Evolutionary conservation across 2,113 vertebrate species (phyloP).

Genomic region (Anoura caudifer): DNA sequence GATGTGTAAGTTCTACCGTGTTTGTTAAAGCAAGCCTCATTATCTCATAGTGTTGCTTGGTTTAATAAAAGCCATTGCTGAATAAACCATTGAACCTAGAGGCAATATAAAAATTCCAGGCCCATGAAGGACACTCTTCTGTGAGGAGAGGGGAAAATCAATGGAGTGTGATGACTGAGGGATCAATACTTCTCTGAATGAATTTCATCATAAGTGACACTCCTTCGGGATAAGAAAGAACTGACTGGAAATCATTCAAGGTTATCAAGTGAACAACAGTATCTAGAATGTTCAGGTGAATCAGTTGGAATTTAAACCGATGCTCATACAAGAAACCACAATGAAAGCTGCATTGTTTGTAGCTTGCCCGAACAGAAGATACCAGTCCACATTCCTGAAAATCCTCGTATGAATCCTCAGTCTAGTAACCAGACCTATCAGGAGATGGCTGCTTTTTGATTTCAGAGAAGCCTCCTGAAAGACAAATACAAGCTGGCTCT

Average conservation of each 20-base stretch:
- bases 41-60: background rate
- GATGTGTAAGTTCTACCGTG: background rate
- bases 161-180: conserved; percentile 71
- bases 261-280: conserved; percentile 65
- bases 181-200: conserved; percentile 81
- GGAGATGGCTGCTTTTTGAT: background rate
- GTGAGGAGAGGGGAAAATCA: conserved; percentile 55
- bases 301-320: conserved; percentile 75
- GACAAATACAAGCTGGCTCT: conserved; percentile 1
- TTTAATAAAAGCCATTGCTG: conserved; percentile 21
- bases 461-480: conserved; percentile 17
- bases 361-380: background rate
- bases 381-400: background rate
- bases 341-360: background rate
- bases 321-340: conserved; percentile 63
- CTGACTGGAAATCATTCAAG: conserved; percentile 78
- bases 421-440: background rate
- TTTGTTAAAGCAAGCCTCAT: conserved; percentile 35
- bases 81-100: conserved; percentile 53
- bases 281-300: conserved; percentile 64
- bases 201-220: conserved; percentile 80
- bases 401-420: background rate
- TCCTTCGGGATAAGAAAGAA: conserved; percentile 65
- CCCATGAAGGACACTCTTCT: conserved; percentile 62
- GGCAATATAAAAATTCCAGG: conserved; percentile 61